Conservation (phyloP, 2,888 invertebrate genomes). For the Xestia sexstrigata region DNA sequence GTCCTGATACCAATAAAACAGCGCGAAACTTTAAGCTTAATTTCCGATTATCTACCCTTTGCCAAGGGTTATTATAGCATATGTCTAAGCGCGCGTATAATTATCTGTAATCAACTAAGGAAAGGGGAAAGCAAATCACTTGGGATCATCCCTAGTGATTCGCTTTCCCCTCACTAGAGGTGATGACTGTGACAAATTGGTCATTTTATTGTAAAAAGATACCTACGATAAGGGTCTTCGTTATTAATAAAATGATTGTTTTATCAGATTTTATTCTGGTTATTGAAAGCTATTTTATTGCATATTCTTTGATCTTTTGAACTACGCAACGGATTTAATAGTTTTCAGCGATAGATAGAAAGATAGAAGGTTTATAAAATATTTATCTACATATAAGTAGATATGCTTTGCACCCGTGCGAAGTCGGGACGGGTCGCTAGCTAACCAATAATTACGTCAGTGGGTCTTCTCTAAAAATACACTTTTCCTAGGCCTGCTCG, state of each 20-base stretch:
- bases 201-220: constrained; percentile 24
- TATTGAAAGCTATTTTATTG: background rate
- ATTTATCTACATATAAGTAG: no score
- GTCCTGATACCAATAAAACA: background rate
- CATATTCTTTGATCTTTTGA: no score
- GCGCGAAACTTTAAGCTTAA: constrained; percentile 62
- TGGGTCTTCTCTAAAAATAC: no score
- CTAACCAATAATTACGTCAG: no score
- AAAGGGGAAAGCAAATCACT: background rate
- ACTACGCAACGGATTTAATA: no score
- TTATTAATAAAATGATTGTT: background rate
- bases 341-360: no score
- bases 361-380: no score
- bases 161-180: constrained; percentile 48
- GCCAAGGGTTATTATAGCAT: constrained; percentile 59
- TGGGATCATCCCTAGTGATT: constrained; percentile 61
- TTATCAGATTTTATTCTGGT: background rate
- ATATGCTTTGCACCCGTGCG: no score
- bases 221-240: constrained; percentile 2
- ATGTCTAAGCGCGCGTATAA: constrained; percentile 63
- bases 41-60: constrained; percentile 58
- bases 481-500: no score
- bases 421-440: no score
- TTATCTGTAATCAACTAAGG: constrained; percentile 49
- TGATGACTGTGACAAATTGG: constrained; percentile 56